phyloP scores from a whole-genome alignment of 2,113 vertebrate species.

The Herpetotheres cachinnans region DNA sequence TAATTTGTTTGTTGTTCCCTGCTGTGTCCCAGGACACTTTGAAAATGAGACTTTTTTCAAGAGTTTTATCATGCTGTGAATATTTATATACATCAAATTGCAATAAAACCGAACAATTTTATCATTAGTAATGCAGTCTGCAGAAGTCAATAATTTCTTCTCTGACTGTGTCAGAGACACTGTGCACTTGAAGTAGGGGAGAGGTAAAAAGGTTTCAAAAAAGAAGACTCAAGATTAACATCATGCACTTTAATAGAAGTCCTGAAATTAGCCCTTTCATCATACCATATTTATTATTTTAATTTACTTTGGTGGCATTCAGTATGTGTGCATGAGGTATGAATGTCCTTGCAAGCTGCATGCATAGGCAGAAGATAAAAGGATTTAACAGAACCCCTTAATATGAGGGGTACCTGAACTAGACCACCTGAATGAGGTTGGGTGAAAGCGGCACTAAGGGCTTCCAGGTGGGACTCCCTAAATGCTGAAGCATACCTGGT shows the following conservation, averaged over 20 bases:
- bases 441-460: neutral
- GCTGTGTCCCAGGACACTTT: neutral
- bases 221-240: neutral
- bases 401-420: neutral
- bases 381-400: neutral
- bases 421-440: neutral
- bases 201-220: neutral
- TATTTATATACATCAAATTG: constrained; percentile 31
- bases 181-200: neutral
- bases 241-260: neutral
- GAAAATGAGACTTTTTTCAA: neutral
- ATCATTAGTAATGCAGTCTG: constrained; percentile 6
- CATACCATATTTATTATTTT: neutral
- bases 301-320: neutral
- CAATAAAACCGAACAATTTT: constrained; percentile 17
- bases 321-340: neutral
- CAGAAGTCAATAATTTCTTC: constrained; percentile 22
- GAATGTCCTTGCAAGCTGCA: neutral
- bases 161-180: neutral
- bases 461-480: neutral
- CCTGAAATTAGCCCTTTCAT: neutral
- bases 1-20: neutral
- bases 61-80: neutral
- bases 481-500: neutral
- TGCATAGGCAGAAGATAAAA: neutral